A percentile compares a stretch with the other conserved stretches of the same genome.
phyloP scores from a whole-genome alignment of 1,140 invertebrate genomes.

The Prorops nasuta region DNA sequence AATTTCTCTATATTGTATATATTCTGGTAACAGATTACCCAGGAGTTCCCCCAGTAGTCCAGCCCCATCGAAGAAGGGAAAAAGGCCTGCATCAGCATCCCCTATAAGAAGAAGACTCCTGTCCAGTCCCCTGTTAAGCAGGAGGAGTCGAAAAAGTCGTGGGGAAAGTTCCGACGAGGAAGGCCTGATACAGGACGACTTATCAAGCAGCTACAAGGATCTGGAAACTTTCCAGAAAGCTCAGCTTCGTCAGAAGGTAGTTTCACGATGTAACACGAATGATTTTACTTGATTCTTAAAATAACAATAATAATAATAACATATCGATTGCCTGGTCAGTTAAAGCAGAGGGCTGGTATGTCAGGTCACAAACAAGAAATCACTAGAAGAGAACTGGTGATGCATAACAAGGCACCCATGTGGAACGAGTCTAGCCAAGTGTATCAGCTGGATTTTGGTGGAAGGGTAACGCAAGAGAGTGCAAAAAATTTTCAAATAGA shows the following conservation, averaged over 20 bases:
- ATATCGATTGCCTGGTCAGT: too few species aligned
- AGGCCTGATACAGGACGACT: constrained; percentile 64
- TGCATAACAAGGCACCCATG: constrained; percentile 99
- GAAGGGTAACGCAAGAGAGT: constrained; percentile 97
- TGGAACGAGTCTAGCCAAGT: constrained; percentile 99
- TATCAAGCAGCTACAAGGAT: constrained; percentile 75
- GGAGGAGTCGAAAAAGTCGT: constrained; percentile 71
- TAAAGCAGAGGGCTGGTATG: constrained; percentile 62
- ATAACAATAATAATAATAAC: too few species aligned
- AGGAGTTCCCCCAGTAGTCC: constrained; percentile 72
- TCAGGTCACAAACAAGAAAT: constrained; percentile 54
- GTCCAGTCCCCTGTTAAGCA: constrained; percentile 75
- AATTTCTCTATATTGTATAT: too few species aligned
- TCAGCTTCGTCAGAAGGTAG: constrained; percentile 88
- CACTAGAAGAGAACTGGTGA: constrained; percentile 78
- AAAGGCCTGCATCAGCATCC: constrained; percentile 74
- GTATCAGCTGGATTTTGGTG: constrained; percentile 99
- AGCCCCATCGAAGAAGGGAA: constrained; percentile 68
- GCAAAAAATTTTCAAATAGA: constrained; percentile 99
- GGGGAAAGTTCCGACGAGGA: constrained; percentile 88
- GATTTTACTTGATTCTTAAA: neutral
- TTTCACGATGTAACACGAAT: neutral
- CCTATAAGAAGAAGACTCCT: constrained; percentile 74
- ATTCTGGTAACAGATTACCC: constrained; percentile 55
- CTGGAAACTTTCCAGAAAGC: constrained; percentile 94